Base-by-base conservation (phyloP, 1,140 invertebrate genomes). In the Lepeophtheirus salmonis region DNA sequence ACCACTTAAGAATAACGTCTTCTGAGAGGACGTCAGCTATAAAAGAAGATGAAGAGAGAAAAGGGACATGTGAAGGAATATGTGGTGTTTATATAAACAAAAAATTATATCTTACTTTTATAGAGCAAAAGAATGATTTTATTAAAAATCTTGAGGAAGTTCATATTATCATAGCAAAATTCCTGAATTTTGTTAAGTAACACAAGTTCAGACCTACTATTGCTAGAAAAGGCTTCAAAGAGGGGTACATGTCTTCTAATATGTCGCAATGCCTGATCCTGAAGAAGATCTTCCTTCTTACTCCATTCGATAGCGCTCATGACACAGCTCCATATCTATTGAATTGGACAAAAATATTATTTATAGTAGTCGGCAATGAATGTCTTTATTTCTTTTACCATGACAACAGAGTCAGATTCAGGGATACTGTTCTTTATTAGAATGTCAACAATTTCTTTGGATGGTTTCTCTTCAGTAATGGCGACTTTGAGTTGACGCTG, bases 91-190 rank as follows among this genome's bases (percentile, higher is more conserved):
- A n/a, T 10, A 41, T 41, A 41, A n/a, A n/a, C 30, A n/a, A 41
- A 41, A 41, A 41, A 41, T 41, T 6, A n/a, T n/a, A 23, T 71
- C 77, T 74, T 74, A 81, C 83, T 86, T 80, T 91, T 92, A 75
- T 97, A 97, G 74, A 95, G 83, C 66, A 95, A 80, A 71, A 95
- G 78, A 67, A 95, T 83, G 67, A 97, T 92, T 75, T 95, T 95
- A 68, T 90, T 88, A 80, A 96, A 97, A 70, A 88, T 86, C 72
- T 92, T 91, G 85, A 96, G 90, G 72, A 97, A 95, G 72, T 86
- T 90, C 88, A 95, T 95, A 75, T 97, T 95, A 68, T 92, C 89
- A 72, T 95, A 96, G 74, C 91, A 97, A 74, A 86, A 97, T 69
- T 95, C 90, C 73, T 96, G 91, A 65, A 95, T 83, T 71, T 88